These are phyloP conservation scores for Bagarius yarrelli DNA, from an alignment of 2,113 vertebrate species.

Conservation along the genomic window DNA sequence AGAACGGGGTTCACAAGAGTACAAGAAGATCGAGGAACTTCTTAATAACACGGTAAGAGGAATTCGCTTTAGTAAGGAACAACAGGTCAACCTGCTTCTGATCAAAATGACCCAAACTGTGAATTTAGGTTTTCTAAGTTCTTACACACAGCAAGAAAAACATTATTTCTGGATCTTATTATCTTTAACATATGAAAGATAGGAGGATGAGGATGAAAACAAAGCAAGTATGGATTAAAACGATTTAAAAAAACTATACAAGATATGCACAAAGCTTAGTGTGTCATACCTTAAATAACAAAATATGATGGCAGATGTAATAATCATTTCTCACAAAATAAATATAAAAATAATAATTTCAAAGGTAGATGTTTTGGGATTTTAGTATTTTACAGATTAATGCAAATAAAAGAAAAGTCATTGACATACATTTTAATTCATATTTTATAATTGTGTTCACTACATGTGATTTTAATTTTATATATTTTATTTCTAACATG, in stretches of 20 bases:
- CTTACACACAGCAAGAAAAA: too few species aligned
- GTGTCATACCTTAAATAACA: background rate
- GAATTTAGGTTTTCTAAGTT: too few species aligned
- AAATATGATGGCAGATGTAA: background rate
- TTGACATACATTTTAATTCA: too few species aligned
- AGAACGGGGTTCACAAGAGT: slow-evolving; percentile 78
- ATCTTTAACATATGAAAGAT: too few species aligned
- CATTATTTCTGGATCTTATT: too few species aligned
- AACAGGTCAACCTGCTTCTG: too few species aligned
- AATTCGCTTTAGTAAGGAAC: background rate
- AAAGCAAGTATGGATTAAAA: background rate
- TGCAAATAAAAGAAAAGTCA: background rate
- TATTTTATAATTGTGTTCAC: background rate
- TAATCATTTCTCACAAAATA: background rate
- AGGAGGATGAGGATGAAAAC: background rate
- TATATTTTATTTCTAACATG: background rate
- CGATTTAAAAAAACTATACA: background rate
- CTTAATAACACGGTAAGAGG: slow-evolving; percentile 81
- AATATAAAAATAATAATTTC: background rate
- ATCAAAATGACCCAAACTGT: too few species aligned
- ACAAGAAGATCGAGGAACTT: slow-evolving; percentile 82
- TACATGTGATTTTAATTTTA: background rate
- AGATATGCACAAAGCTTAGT: background rate
- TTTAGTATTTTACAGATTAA: background rate
- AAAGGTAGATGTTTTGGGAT: background rate